Evolutionary conservation across 2,797 vertebrate species (phyloP).

Genomic region (Sebastiscus albofasciatus): DNA sequence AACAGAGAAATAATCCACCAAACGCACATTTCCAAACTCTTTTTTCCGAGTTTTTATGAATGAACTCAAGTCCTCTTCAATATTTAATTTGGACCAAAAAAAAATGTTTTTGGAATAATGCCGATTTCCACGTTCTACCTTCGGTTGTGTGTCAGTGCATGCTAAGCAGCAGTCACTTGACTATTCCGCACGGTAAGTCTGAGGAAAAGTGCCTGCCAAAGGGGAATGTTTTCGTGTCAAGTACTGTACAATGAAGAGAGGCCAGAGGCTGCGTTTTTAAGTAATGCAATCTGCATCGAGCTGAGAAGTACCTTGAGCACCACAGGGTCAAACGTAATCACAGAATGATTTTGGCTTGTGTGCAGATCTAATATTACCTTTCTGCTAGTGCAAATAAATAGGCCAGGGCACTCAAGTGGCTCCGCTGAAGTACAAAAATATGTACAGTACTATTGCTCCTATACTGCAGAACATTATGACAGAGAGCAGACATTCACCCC

Average conservation of each 20-base stretch:
- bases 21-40: too few species aligned
- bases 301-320: conserved; percentile 46
- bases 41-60: too few species aligned
- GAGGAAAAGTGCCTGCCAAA: conserved; percentile 39
- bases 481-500: conserved; percentile 22
- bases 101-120: background rate
- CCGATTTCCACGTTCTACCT: background rate
- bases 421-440: conserved; percentile 25
- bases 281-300: conserved; percentile 63
- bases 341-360: conserved; percentile 63
- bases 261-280: conserved; percentile 57
- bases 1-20: too few species aligned
- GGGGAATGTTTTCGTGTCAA: conserved; percentile 53
- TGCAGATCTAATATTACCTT: conserved; percentile 56
- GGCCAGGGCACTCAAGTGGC: conserved; percentile 36
- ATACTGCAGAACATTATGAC: conserved; percentile 7
- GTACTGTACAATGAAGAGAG: conserved; percentile 49
- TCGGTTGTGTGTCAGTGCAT: conserved; percentile 11
- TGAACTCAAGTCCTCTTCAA: background rate
- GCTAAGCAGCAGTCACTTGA: conserved; percentile 32
- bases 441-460: background rate
- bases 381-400: conserved; percentile 60
- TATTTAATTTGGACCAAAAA: background rate
- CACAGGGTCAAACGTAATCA: conserved; percentile 65
- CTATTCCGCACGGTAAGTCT: conserved; percentile 20